Percentiles rank a stretch among this genome's conserved stretches.
Conservation (phyloP, 2,888 invertebrate genomes). For the Bellardia pandia region DNA sequence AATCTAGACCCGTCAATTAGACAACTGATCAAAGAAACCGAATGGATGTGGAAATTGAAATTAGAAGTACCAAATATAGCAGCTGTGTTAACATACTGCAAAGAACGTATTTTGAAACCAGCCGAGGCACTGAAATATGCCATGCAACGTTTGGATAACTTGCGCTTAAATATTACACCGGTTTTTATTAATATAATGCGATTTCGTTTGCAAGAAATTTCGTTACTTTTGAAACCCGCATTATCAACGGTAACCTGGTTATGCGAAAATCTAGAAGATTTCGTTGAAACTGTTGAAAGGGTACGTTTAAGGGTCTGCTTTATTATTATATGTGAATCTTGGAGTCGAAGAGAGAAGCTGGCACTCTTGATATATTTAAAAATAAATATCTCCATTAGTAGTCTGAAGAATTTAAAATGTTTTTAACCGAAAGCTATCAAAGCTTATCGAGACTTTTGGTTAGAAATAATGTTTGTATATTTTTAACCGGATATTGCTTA, state of each 20-base stretch:
- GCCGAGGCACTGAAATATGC: constrained; percentile 87
- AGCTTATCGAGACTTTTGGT: too few species aligned
- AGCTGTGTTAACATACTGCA: constrained; percentile 90
- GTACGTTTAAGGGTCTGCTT: constrained; percentile 80
- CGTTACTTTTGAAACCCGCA: constrained; percentile 90
- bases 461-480: too few species aligned
- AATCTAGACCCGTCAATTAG: constrained; percentile 90
- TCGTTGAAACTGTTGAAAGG: constrained; percentile 85
- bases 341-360: too few species aligned
- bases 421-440: too few species aligned
- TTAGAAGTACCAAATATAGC: constrained; percentile 90
- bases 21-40: constrained; percentile 91
- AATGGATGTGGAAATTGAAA: constrained; percentile 91
- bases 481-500: too few species aligned
- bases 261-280: constrained; percentile 86
- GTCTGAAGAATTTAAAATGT: too few species aligned
- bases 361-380: too few species aligned
- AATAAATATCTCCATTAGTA: too few species aligned
- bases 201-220: constrained; percentile 88
- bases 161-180: constrained; percentile 84
- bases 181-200: constrained; percentile 89
- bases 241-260: constrained; percentile 92
- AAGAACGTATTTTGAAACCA: constrained; percentile 88
- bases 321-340: too few species aligned
- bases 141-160: constrained; percentile 87